Base-by-base conservation (phyloP, 2,797 vertebrate genomes). In the Sphenodon punctatus region DNA sequence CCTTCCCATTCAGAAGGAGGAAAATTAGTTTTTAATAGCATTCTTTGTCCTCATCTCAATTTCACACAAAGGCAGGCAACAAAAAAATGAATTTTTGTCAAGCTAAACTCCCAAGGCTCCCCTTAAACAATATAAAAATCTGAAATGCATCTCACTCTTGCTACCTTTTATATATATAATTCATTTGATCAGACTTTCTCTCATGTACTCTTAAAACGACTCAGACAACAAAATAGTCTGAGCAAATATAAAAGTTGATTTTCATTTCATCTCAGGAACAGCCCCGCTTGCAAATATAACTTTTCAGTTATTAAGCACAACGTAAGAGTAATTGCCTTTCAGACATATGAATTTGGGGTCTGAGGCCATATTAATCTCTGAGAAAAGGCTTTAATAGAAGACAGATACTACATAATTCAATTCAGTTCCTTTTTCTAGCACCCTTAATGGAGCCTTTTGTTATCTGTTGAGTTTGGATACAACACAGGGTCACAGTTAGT, bases 121-220 rank as follows among this genome's bases (percentile, higher is more conserved):
- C 60, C 58, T 88, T 74, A 69, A 25, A 60, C 46, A 59, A 73
- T 60, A 85, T 19, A 70, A 68, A 86, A 84, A 75, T 55, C 55
- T 75, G 71, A 74, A 89, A 88, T 70, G 27, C 12, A 4, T 51
- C 34, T 77, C 82, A 45, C 17, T 79, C 45, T 72, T 39, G 8
- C 59, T 88, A 1, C 6, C 83, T 80, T 80, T 88, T 59, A 13
- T 83, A 19, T 67, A 63, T 80, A 12, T 76, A 81, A 91, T 91
- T 87, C 77, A 86, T 91, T 89, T 63, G 48, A 85, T 88, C 81
- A 81, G 73, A 19, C 55, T 88, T 86, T 63, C 82, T 79, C 89
- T 88, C 75, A 75, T 7, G 19, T 55, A 72, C 22, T 72, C 61
- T 68, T 82, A 71, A 92, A 87, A 68, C 16, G 64, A 89, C 69